Evolutionary conservation across 2,888 invertebrate species (phyloP), one percentile per base, ranked within the genome.

Genomic region (Orchesellides sinensis): DNA sequence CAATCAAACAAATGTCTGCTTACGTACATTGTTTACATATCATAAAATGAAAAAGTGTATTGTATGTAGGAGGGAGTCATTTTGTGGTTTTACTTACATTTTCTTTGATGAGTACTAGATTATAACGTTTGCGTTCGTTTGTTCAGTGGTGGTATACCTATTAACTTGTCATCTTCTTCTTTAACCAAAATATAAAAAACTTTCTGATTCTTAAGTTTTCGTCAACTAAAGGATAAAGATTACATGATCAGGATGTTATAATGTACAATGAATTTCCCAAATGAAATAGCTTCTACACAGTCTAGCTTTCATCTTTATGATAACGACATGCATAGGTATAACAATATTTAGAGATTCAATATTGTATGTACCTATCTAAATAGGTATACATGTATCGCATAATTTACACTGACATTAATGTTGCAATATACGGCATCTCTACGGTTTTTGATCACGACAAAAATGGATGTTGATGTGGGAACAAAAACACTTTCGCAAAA

Each of bases 391-490:
- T n/a, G n/a, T n/a, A n/a, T n/a, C n/a, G n/a, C n/a, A n/a, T n/a
- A n/a, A n/a, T n/a, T n/a, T n/a, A n/a, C n/a, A n/a, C n/a, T n/a
- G n/a, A n/a, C n/a, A n/a, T n/a, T n/a, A n/a, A n/a, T n/a, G n/a
- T n/a, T n/a, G n/a, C n/a, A n/a, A n/a, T n/a, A n/a, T n/a, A n/a
- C n/a, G n/a, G 23, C 4, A 25, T 1, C 25, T 54, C 12, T 8
- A 19, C 2, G 12, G 25, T 54, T 25, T 10, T 10, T 25, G n/a
- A 54, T 12, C 23, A 54, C 23, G 72, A 32, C 72, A 21, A 61
- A 61, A 61, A 61, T 61, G 61, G 32, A 61, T n/a, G 32, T 35
- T 61, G 61, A 61, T 27, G 61, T 32, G 61, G 61, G 54, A 61
- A 59, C 5, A 32, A 27, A 29, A 4, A 61, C 12, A 61, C 61